Percentiles rank a stretch among this genome's conserved stretches.
Conservation (phyloP, 2,888 invertebrate species). For the Ditula angustiorana region DNA sequence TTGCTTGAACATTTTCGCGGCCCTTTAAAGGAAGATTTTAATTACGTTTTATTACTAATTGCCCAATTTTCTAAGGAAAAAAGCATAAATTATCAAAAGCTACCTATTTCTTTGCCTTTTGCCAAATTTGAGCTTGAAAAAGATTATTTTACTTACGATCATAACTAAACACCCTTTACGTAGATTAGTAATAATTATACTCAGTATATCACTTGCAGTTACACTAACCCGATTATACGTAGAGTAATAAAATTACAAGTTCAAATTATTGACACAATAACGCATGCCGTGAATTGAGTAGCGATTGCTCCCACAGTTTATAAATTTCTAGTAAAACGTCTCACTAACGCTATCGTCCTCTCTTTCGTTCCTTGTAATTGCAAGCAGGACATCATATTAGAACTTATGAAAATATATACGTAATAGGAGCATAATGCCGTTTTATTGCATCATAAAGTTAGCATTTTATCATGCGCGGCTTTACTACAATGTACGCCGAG, state of each 20-base stretch:
- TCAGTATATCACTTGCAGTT: not conserved
- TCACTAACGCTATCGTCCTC: conserved; percentile 13
- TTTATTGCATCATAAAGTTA: conserved; percentile 79
- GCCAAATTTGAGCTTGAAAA: not conserved
- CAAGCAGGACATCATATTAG: conserved; percentile 32
- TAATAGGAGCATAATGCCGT: conserved; percentile 61
- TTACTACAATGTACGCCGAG: conserved; percentile 62
- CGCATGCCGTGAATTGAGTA: conserved; percentile 42
- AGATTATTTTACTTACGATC: no score
- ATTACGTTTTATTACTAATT: conserved; percentile 14
- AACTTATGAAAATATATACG: conserved; percentile 63
- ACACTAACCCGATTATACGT: not conserved
- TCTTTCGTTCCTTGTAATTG: conserved; percentile 36
- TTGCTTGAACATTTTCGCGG: conserved; percentile 53
- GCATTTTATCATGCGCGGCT: conserved; percentile 73
- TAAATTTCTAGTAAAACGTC: not conserved
- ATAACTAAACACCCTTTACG: no score
- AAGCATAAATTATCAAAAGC: not conserved
- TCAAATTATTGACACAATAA: conserved; percentile 34
- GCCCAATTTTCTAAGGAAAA: not conserved
- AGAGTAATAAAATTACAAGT: conserved; percentile 32
- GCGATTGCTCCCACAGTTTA: conserved; percentile 1
- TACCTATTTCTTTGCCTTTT: not conserved
- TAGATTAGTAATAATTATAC: not conserved
- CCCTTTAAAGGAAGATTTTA: conserved; percentile 18